Base-by-base conservation (phyloP, 2,888 invertebrate species). In the Ormyrus thymus region DNA sequence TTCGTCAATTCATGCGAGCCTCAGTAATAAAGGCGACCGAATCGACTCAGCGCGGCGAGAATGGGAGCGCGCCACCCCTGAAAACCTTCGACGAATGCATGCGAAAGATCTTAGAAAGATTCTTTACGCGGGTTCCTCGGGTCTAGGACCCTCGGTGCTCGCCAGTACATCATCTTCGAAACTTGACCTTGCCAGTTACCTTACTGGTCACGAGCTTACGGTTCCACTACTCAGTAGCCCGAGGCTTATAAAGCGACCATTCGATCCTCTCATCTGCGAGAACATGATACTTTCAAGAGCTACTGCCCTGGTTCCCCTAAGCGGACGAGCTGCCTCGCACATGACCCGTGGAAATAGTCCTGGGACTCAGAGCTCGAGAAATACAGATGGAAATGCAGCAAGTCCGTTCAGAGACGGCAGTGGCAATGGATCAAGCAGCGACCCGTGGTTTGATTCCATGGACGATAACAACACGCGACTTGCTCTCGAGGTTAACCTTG, bases 391-490 rank as follows among this genome's bases (percentile, higher is more conserved):
- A 13, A 61, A 72, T 29, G 11, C 73, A 0, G 56, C 74, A 0
- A 82, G 80, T 43, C 82, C 81, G 0, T 76, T 76, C 29, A 62
- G 71, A 9, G 84, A 84, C 61, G 65, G 72, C 1, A 76, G 61
- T 11, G 75, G 65, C 7, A 62, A 50, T n/a, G 29, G 10, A 5
- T n/a, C n/a, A 3, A 83, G 82, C 5, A 87, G 83, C 59, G 87
- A 87, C 78, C 89, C 90, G 0, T 90, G 90, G 90, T 90, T 90
- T 75, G 87, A 88, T 46, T 88, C 89, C 8, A 90, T 90, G 90
- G 88, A 90, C 50, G 86, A 88, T 51, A 87, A 89, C 51, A 90
- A 90, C 46, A 87, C 90, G 5, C 84, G 89, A 58, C 81, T 90
- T 0, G 90, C 90, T 0, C 83, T 90, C 1, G 90, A 90, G 78